Base-by-base conservation (phyloP, 2,113 vertebrate genomes). In the Chamaetylas fuelleborni region DNA sequence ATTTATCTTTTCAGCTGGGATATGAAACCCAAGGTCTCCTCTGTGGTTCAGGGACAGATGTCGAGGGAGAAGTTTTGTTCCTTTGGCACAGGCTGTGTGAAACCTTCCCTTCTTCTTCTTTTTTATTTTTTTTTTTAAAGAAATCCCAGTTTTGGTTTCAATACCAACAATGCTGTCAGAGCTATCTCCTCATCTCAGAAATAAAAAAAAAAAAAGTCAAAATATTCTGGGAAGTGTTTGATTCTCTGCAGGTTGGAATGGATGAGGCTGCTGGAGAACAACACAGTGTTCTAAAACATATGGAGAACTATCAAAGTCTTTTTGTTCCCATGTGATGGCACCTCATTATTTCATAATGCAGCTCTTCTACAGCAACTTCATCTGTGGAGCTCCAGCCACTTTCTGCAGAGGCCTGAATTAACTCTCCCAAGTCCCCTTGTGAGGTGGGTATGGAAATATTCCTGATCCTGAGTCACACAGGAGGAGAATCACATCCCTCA, bases 31-130 rank as follows among this genome's bases (percentile, higher is more conserved):
- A 96, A 96, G 96, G 96, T 90, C 92, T 92, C 36, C 58, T 82
- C 71, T 81, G 24, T 66, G 88, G 45, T 77, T 96, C 96, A 96
- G 92, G 96, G 93, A 73, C 94, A 93, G 51, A 90, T 56, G 74
- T 64, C 71, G 56, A 60, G 90, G 71, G 79, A 91, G 78, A 88
- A 82, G 58, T 90, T 86, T 15, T 5, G 61, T 89, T 93, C 84
- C 83, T 91, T 67, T 81, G 77, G 72, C 72, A 88, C 47, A 3
- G 3, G 19, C 81, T 47, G 42, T 66, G 79, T 94, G 87, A 95
- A 95, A 89, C 25, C 38, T 84, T 67, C 15, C 45, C 42, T 74
- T 8, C 12, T 19, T 12, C 31, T 38, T 26, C 33, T 38, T n/a
- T n/a, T n/a, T n/a, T n/a, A n/a, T 40, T 26, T 33, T 12, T 19